A percentile compares a stretch with the other conserved stretches of the same genome.
phyloP scores from a whole-genome alignment of 2,888 invertebrate species.

The Ashinkailepas kermadecensis region DNA sequence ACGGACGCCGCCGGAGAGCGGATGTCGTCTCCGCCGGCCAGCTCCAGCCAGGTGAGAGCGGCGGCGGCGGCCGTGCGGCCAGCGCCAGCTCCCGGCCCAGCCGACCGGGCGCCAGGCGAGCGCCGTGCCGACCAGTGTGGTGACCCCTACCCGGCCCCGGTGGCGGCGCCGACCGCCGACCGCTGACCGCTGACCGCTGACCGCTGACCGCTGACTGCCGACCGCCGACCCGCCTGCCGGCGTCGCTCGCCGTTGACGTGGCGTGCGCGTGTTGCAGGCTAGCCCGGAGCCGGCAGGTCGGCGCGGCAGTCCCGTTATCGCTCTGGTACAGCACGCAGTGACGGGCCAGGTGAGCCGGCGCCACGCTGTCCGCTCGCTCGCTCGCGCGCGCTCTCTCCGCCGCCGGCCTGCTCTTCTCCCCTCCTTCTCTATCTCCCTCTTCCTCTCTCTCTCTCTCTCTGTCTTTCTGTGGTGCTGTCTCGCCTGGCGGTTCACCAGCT shows the following conservation, averaged over 20 bases:
- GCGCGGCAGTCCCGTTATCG: slow-evolving; percentile 19
- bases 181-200: too few relatives aligned
- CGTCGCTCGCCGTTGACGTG: background rate
- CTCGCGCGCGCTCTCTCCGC: slow-evolving; percentile 13
- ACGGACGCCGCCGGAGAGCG: slow-evolving; percentile 12
- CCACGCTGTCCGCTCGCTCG: slow-evolving; percentile 31
- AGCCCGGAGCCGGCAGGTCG: slow-evolving; percentile 11
- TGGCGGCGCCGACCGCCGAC: too few relatives aligned
- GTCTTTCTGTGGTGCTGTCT: too few relatives aligned
- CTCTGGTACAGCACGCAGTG: slow-evolving; percentile 33
- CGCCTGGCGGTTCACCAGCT: too few relatives aligned
- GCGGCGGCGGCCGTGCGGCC: background rate
- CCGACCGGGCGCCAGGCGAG: background rate
- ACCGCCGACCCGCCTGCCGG: too few relatives aligned
- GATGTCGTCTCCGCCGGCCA: slow-evolving; percentile 10
- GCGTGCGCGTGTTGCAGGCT: slow-evolving; percentile 21
- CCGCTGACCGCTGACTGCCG: too few relatives aligned
- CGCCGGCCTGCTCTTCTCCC: background rate
- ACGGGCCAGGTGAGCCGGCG: slow-evolving; percentile 39
- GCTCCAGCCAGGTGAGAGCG: background rate
- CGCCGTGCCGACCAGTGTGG: background rate
- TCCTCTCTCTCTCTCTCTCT: too few relatives aligned
- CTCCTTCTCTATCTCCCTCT: slow-evolving; percentile 52
- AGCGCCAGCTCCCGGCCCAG: background rate
- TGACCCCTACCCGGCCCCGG: background rate